Conservation (phyloP, 2,797 vertebrate species). For the Sebastes jordani region DNA sequence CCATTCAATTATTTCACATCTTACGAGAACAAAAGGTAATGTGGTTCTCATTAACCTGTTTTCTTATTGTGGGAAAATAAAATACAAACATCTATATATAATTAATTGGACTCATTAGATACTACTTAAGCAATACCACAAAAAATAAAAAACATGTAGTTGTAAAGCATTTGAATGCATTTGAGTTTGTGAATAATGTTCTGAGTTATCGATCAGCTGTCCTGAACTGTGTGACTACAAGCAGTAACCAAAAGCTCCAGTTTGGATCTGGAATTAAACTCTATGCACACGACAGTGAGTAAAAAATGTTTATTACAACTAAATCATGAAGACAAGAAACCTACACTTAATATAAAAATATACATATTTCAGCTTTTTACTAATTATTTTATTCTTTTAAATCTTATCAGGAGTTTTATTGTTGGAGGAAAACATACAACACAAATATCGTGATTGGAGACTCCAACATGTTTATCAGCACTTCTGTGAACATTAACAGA, state of each 20-base stretch:
- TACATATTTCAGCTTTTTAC: neutral
- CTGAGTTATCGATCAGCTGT: neutral
- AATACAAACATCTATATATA: neutral
- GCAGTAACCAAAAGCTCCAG: neutral
- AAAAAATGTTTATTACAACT: neutral
- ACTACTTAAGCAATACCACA: neutral
- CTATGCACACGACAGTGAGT: constrained; percentile 9
- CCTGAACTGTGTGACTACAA: constrained; percentile 17
- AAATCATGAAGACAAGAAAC: neutral
- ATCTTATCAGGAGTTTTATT: neutral
- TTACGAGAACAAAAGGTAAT: neutral
- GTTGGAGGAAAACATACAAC: neutral
- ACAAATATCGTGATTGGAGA: neutral
- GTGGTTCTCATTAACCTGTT: neutral
- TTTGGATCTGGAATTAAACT: constrained; percentile 37
- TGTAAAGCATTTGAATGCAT: rapidly evolving
- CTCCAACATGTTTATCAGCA: neutral
- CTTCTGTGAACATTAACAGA: neutral
- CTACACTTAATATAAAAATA: neutral
- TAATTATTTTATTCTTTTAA: neutral
- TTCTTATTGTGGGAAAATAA: neutral
- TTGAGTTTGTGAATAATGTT: neutral
- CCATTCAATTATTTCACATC: neutral
- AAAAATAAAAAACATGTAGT: neutral
- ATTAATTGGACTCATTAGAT: neutral